phyloP scores from a whole-genome alignment of 2,888 invertebrate genomes.

The Sthenelais limicola region DNA sequence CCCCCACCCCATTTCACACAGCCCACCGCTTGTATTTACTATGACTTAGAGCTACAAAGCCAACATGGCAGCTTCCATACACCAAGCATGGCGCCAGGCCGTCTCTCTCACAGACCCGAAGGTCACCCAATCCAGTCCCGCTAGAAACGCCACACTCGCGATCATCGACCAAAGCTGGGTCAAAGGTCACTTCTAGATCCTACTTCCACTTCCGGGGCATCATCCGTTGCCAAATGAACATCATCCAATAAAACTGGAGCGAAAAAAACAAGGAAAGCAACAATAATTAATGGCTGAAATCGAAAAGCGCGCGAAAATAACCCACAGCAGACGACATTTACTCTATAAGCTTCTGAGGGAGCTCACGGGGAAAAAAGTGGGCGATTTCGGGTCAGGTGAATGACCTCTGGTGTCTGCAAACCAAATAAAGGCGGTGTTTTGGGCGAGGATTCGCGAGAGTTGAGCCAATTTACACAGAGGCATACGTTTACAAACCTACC shows the following conservation, averaged over 20 bases:
- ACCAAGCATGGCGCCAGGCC: background rate
- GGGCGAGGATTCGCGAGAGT: constrained; percentile 16
- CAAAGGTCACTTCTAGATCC: background rate
- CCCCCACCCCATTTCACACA: background rate
- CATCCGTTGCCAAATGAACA: background rate
- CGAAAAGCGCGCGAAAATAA: no score
- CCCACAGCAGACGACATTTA: no score
- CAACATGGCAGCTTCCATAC: background rate
- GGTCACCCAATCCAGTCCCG: constrained; percentile 2
- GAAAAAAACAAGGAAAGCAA: no score
- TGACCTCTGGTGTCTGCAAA: constrained; percentile 19
- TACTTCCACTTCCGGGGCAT: no score
- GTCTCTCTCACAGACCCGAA: constrained; percentile 14
- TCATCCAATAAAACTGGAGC: no score
- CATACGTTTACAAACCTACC: constrained; percentile 21
- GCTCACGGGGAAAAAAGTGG: no score
- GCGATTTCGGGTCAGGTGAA: no score
- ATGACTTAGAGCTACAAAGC: constrained; percentile 4
- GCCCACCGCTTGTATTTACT: constrained; percentile 1
- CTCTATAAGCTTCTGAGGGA: background rate
- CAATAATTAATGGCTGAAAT: no score
- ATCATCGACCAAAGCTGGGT: background rate
- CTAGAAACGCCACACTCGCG: constrained; percentile 14
- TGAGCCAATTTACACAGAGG: constrained; percentile 22
- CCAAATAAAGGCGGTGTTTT: constrained; percentile 25